Conservation (phyloP, 2,888 invertebrate genomes). For the Drosophila monieri region DNA sequence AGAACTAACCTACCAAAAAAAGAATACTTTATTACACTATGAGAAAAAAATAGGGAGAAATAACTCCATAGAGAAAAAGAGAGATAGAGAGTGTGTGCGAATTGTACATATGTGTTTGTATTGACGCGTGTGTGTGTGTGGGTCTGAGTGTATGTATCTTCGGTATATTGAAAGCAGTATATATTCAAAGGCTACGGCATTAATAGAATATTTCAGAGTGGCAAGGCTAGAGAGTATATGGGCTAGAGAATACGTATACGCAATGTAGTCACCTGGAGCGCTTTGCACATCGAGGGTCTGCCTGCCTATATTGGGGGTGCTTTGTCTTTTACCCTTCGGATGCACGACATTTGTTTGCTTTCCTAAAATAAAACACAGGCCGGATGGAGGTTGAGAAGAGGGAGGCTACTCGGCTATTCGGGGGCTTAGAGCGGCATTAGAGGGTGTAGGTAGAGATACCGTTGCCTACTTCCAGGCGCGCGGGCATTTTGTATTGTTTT, state of each 20-base stretch:
- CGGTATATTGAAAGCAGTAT: constrained; percentile 22
- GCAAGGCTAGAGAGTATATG: constrained; percentile 11
- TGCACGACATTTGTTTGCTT: constrained; percentile 82
- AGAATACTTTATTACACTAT: neutral
- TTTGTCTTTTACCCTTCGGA: constrained; percentile 82
- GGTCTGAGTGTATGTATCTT: constrained; percentile 8
- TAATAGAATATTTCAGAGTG: constrained; percentile 12
- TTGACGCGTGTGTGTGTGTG: neutral
- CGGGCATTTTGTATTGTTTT: constrained; percentile 22
- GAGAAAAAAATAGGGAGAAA: neutral
- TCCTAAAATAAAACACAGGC: constrained; percentile 77
- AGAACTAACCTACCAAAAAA: neutral
- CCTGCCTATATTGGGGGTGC: constrained; percentile 81
- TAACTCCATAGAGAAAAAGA: constrained; percentile 6
- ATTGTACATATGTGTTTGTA: constrained; percentile 19
- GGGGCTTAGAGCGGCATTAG: constrained; percentile 20
- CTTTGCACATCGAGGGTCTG: constrained; percentile 79
- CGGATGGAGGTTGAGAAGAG: constrained; percentile 25
- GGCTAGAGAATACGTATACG: constrained; percentile 63
- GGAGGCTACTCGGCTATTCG: constrained; percentile 1
- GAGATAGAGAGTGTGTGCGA: constrained; percentile 11
- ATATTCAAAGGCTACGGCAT: constrained; percentile 35
- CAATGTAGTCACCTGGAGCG: constrained; percentile 81
- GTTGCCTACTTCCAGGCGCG: constrained; percentile 59
- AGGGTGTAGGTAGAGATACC: constrained; percentile 18